A percentile compares a stretch with the other conserved stretches of the same genome.
Conservation (phyloP, 2,113 vertebrate species). For the Mesocricetus auratus region DNA sequence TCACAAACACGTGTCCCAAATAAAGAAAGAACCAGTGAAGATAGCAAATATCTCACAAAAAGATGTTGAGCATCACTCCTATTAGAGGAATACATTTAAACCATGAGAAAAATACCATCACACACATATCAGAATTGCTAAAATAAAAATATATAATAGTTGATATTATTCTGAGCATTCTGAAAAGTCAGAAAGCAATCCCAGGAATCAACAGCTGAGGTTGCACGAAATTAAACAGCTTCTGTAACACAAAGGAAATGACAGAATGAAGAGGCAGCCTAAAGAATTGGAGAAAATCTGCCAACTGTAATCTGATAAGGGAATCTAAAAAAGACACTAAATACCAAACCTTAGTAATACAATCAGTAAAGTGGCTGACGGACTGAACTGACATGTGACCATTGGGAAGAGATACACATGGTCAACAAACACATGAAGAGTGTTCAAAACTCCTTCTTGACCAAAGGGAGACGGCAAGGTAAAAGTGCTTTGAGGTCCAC, state of each 20-base stretch:
- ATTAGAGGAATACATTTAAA: neutral
- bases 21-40: neutral
- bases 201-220: neutral
- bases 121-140: neutral
- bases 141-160: neutral
- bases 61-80: neutral
- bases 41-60: neutral
- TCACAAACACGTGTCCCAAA: neutral
- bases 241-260: neutral
- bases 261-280: neutral
- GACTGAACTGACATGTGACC: neutral
- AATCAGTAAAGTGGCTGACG: neutral
- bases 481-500: neutral
- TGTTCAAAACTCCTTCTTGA: neutral
- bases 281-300: neutral
- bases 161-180: neutral
- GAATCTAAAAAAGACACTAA: neutral
- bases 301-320: too few species aligned
- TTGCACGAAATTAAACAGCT: neutral
- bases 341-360: neutral
- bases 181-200: neutral
- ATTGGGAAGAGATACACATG: neutral
- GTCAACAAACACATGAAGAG: neutral
- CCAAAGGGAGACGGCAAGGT: neutral
- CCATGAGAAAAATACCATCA: neutral